These are phyloP conservation scores for Brachyptera putata DNA, from an alignment of 2,888 invertebrate species.

Conservation along the genomic window DNA sequence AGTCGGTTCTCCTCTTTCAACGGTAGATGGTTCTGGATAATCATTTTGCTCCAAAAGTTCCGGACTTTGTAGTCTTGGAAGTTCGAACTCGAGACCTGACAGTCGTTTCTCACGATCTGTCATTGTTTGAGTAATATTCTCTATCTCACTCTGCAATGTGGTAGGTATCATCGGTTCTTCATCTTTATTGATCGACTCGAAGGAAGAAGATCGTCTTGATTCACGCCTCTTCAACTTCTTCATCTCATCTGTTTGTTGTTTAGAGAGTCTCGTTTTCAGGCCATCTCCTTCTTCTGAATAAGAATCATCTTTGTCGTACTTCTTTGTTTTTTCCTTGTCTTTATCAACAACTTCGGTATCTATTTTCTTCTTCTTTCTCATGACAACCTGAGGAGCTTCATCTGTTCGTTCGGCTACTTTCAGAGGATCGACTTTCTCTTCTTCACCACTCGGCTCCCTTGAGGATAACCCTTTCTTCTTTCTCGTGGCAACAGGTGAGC, in stretches of 20 bases:
- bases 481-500: background rate
- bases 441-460: background rate
- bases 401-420: too few relatives aligned
- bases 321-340: too few relatives aligned
- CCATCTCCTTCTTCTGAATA: slow-evolving; percentile 52
- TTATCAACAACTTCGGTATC: background rate
- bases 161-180: background rate
- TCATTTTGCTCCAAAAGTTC: slow-evolving; percentile 12
- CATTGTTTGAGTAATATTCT: slow-evolving; percentile 12
- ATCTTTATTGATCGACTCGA: slow-evolving; percentile 11
- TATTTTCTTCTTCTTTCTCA: slow-evolving; percentile 19
- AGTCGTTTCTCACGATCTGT: slow-evolving; percentile 10
- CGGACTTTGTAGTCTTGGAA: slow-evolving; percentile 26
- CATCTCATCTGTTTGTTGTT: slow-evolving; percentile 32
- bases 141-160: slow-evolving; percentile 17
- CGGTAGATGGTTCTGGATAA: slow-evolving; percentile 13
- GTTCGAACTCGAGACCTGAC: slow-evolving; percentile 25
- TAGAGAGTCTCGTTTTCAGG: slow-evolving; percentile 49
- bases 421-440: slow-evolving; percentile 34
- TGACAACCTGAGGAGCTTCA: slow-evolving; percentile 7
- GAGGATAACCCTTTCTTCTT: background rate
- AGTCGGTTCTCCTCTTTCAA: slow-evolving; percentile 35
- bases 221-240: background rate
- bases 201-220: background rate
- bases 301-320: slow-evolving; percentile 23